Evolutionary conservation across 2,797 vertebrate species (phyloP), one percentile per base, ranked within the genome.

Genomic region (Limosa lapponica): DNA sequence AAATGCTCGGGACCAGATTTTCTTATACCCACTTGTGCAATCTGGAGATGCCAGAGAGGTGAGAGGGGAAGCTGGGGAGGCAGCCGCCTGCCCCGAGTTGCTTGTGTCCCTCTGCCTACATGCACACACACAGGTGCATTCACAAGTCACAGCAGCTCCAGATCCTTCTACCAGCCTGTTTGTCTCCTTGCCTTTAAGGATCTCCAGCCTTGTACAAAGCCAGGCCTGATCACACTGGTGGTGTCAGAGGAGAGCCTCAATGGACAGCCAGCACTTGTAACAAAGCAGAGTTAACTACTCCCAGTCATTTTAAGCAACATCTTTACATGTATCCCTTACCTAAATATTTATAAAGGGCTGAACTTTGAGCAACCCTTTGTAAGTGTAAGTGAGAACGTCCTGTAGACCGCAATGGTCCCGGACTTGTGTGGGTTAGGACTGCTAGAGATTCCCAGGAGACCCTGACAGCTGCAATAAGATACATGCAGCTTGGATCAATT

Each of bases 111-210:
- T 48, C 13, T 69, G 20, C 39, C 32, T 58, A 10, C 4, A 0
- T 5, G 16, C 8, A 30, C 23, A 19, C 0, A 2, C 15, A 54
- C 7, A 12, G 4, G 16, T 2, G 4, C 0, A 1, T 32, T 12
- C 51, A 67, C 10, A 32, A 16, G 10, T 18, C 30, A 32, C 0
- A 1, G 36, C 6, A 1, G 1, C 25, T 25, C 37, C 55, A 30
- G 13, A 19, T 52, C 19, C 24, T 80, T 62, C 49, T 32, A 28
- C 17, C 13, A 72, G 16, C 11, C n/a, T 48, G 5, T 48, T 66
- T 65, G 8, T 62, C 41, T 41, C 30, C 39, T 64, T 43, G 16
- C 10, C 10, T 65, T 37, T 36, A 54, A 34, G 1, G 2, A 3
- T 80, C 27, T 59, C 54, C 25, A 59, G 36, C 14, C 20, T 67